Conservation (phyloP, 64 coral and sea anemone genomes). For the Montipora cactus region DNA sequence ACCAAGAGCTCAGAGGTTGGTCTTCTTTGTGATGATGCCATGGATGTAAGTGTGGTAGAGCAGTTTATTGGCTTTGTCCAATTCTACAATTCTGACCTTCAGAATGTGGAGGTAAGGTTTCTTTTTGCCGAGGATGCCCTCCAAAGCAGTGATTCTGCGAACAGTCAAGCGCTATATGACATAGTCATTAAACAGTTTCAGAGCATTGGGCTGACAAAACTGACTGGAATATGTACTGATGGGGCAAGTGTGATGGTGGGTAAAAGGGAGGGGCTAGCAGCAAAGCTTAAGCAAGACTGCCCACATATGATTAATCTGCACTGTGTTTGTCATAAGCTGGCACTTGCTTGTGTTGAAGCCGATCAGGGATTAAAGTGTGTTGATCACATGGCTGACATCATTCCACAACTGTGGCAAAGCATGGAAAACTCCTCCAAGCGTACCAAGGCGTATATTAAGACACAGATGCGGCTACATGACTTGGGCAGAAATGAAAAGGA, state of each 20-base stretch:
- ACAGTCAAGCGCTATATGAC: conserved; percentile 19
- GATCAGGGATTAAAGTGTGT: conserved; percentile 32
- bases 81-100: conserved; percentile 1
- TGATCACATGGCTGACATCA: conserved; percentile 20
- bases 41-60: not conserved
- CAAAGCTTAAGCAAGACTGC: conserved; percentile 5
- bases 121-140: conserved; percentile 3
- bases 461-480: not conserved
- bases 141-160: conserved; percentile 12
- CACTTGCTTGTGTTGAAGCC: conserved; percentile 8
- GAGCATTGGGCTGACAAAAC: conserved; percentile 19
- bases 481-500: not conserved
- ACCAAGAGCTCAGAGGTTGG: not conserved
- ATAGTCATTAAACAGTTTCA: not conserved
- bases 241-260: conserved; percentile 31
- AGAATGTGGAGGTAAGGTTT: conserved; percentile 22
- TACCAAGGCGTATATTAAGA: conserved; percentile 22
- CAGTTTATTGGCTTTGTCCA: not conserved
- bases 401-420: conserved; percentile 23
- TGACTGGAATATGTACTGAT: conserved; percentile 8
- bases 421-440: conserved; percentile 14
- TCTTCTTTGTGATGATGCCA: not conserved
- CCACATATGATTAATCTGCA: conserved; percentile 13
- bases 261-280: conserved; percentile 15
- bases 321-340: conserved; percentile 20